phyloP scores from a whole-genome alignment of 2,797 vertebrate genomes.

The Liparis tanakae region DNA sequence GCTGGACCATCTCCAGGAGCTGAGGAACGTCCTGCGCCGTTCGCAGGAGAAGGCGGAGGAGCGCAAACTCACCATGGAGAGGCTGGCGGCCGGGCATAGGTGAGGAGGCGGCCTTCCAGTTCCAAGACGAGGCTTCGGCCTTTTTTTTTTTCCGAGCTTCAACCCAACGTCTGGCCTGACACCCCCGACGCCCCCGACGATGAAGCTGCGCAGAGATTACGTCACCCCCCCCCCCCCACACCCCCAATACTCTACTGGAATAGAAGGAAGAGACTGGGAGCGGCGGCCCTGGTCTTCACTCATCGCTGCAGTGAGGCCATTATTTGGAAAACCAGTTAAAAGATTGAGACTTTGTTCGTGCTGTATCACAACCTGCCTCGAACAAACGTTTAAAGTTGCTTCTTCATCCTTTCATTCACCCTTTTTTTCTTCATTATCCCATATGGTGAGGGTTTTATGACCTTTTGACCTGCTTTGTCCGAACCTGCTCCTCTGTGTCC shows the following conservation, averaged over 20 bases:
- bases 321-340: conserved; percentile 16
- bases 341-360: background rate
- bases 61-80: conserved; percentile 85
- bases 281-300: conserved; percentile 11
- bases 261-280: conserved; percentile 28
- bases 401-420: background rate
- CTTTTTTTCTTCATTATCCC: background rate
- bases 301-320: conserved; percentile 1
- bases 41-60: conserved; percentile 92
- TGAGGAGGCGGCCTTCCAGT: conserved; percentile 61
- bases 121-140: background rate
- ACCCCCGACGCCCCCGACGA: background rate
- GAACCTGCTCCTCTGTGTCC: background rate
- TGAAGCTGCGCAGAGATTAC: background rate
- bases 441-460: conserved; percentile 1
- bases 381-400: background rate
- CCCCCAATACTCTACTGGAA: background rate
- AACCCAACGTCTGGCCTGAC: background rate
- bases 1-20: conserved; percentile 88
- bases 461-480: background rate
- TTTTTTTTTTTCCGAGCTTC: conserved; percentile 9
- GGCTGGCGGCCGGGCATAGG: conserved; percentile 89
- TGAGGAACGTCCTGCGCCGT: conserved; percentile 86
- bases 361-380: conserved; percentile 6
- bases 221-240: background rate